Base-by-base conservation (phyloP, 2,888 invertebrate species). In the Drosophila kambysellisi region DNA sequence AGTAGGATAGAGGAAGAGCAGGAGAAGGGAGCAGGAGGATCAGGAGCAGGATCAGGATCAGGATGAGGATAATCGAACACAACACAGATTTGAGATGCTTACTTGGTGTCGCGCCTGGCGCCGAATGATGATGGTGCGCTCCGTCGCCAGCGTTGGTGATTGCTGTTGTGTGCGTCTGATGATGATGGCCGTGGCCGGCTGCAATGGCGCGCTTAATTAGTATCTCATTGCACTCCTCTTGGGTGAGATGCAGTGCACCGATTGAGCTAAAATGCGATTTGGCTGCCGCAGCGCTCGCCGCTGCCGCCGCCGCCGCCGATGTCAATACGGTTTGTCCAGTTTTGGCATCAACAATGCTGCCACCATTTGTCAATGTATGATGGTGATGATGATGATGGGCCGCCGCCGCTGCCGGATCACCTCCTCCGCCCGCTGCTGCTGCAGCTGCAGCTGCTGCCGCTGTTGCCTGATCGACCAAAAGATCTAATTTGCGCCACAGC, bases 221-320 rank as follows among this genome's bases (percentile, higher is more conserved):
- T 76, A 96, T 96, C 93, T 96, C 96, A 92, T 96, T 96, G 93
- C 96, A 96, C 94, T 96, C 96, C 92, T 96, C 96, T 2, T 96
- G 95, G 0, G 96, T 96, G 25, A 96, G 93, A 90, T 96, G 96
- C 75, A 96, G 94, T 9, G 96, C 96, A 53, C 96, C 96, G 61
- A 96, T 94, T 5, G 96, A 96, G 74, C 96, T 95, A 91, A 96
- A 96, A 78, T 96, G 95, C 76, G 93, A 93, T 76, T 93, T 93
- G 63, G 92, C 90, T 70, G 88, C 88, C 54, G 89, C 83, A 58
- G 92, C 83, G 39, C 91, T 89, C 59, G 68, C 70, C 68, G 93
- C 81, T 61, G 93, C 92, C 70, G 25, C 46, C 20, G 46, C 46
- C 46, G 46, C 89, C 41, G 68, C 70, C 70, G 93, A 81, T 61